Percentiles rank a stretch among this genome's conserved stretches.
Evolutionary conservation across 2,888 invertebrate species (phyloP).

Genomic region (Watsonalla cultraria): DNA sequence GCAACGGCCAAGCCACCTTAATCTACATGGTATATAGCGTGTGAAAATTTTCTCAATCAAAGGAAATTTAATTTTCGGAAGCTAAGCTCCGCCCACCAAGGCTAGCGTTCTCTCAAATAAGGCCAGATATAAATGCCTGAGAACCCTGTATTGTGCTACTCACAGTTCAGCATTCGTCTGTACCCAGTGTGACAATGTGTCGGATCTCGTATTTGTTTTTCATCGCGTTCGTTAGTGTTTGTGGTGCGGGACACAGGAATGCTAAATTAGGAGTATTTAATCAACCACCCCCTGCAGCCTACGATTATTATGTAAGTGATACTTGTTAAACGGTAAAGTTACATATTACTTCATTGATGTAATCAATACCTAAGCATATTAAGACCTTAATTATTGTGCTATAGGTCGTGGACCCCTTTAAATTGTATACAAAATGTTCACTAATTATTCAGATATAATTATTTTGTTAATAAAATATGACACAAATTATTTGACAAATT

Average conservation of each 20-base stretch:
- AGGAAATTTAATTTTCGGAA: slow-evolving; percentile 72
- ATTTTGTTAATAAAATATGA: no score
- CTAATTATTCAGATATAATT: no score
- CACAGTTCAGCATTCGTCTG: slow-evolving; percentile 44
- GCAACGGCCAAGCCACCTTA: slow-evolving; percentile 33
- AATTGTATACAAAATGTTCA: no score
- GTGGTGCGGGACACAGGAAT: slow-evolving; percentile 26
- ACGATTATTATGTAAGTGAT: slow-evolving; percentile 81
- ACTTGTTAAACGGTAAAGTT: no score
- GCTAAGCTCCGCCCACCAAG: slow-evolving; percentile 51
- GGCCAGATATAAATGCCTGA: slow-evolving; percentile 74
- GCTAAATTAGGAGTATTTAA: slow-evolving; percentile 43
- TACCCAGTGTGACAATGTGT: slow-evolving; percentile 37
- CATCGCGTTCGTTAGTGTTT: slow-evolving; percentile 37
- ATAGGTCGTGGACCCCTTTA: no score
- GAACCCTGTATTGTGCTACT: slow-evolving; percentile 61
- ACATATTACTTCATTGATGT: slow-evolving; percentile 13
- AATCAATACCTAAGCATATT: no score
- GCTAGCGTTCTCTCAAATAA: slow-evolving; percentile 55
- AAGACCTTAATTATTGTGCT: no score
- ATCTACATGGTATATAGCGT: slow-evolving; percentile 59
- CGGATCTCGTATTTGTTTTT: slow-evolving; percentile 45
- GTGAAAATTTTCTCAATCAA: slow-evolving; percentile 71
- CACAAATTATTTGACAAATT: no score
- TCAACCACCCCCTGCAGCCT: slow-evolving; percentile 47